Evolutionary conservation across 2,797 vertebrate species (phyloP).

Genomic region (Yasuhikotakia modesta): DNA sequence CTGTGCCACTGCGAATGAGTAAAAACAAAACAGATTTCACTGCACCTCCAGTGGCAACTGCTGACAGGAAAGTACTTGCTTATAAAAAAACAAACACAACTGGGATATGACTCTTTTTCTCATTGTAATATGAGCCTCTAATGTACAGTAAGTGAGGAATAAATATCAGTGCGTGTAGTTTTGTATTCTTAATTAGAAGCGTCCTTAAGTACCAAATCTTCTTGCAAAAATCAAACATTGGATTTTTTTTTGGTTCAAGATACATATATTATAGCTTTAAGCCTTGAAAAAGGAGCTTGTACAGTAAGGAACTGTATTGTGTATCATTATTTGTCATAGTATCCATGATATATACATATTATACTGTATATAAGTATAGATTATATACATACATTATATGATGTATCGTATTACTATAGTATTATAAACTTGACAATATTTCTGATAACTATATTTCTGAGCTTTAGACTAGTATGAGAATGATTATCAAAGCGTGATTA

Average conservation of each 20-base stretch:
- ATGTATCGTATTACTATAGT: conserved; percentile 51
- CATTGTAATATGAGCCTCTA: background rate
- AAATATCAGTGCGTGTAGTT: conserved; percentile 15
- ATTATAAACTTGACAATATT: conserved; percentile 33
- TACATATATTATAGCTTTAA: conserved; percentile 68
- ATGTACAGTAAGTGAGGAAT: background rate
- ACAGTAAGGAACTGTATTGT: conserved; percentile 55
- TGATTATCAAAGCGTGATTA: conserved; percentile 60
- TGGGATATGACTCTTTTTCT: background rate
- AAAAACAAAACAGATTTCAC: conserved; percentile 11
- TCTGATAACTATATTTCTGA: conserved; percentile 69
- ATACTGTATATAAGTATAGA: conserved; percentile 60
- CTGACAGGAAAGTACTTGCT: background rate
- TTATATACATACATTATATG: conserved; percentile 58
- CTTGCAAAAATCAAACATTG: conserved; percentile 43
- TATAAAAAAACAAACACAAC: background rate
- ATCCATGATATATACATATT: conserved; percentile 55
- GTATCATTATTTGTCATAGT: conserved; percentile 60
- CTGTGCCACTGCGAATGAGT: conserved; percentile 10
- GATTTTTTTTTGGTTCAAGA: conserved; percentile 65
- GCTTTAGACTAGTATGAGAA: conserved; percentile 67
- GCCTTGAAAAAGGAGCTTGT: conserved; percentile 64
- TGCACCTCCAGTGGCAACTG: background rate
- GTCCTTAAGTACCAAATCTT: conserved; percentile 13
- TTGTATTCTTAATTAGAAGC: background rate